These are phyloP conservation scores for Pandemis cinnamomeana DNA, from an alignment of 2,888 invertebrate genomes.

Conservation along the genomic window DNA sequence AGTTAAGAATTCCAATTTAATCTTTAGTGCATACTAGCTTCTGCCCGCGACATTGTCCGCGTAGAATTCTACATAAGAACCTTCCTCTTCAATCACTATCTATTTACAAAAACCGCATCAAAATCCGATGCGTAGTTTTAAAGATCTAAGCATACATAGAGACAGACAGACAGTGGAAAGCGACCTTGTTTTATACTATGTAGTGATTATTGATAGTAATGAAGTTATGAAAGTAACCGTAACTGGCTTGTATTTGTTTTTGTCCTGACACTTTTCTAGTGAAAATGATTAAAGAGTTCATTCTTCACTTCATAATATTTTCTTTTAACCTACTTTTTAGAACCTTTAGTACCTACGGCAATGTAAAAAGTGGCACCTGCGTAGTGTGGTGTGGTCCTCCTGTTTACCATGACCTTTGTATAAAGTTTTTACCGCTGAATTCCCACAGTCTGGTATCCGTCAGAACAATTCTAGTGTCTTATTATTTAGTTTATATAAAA, in stretches of 20 bases:
- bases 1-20: background rate
- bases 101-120: too few relatives aligned
- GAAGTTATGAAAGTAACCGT: background rate
- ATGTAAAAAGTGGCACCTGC: background rate
- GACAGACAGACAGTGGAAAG: too few relatives aligned
- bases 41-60: too few relatives aligned
- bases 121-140: too few relatives aligned
- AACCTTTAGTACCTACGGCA: background rate
- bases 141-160: too few relatives aligned
- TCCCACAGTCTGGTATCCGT: background rate
- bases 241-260: background rate
- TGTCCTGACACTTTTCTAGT: background rate
- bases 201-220: background rate
- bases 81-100: too few relatives aligned
- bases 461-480: background rate
- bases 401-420: background rate
- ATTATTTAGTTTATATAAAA: too few relatives aligned
- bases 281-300: conserved; percentile 12
- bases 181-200: too few relatives aligned
- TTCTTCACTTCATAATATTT: background rate
- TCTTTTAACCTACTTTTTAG: background rate
- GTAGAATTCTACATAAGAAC: too few relatives aligned
- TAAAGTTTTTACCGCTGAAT: background rate
- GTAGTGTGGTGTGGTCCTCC: background rate
- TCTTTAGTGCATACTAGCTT: background rate